A percentile compares a stretch with the other conserved stretches of the same genome.
Conservation (phyloP, 2,888 invertebrate genomes). For the Gastrophysa polygoni region DNA sequence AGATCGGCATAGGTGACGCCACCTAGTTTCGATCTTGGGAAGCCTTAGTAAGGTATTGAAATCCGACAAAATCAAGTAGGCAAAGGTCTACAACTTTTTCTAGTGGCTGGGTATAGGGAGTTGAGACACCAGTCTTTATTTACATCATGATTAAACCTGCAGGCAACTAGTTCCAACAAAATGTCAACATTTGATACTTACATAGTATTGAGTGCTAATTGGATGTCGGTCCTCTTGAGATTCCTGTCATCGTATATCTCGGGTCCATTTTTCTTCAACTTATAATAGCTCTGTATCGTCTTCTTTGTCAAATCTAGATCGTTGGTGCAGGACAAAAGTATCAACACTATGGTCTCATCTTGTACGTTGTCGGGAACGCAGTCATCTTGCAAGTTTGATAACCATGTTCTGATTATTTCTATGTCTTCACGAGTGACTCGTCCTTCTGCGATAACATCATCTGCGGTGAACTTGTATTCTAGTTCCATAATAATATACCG, state of each 20-base stretch:
- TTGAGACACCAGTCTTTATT: too few species aligned
- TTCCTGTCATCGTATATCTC: conserved; percentile 69
- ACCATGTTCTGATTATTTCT: conserved; percentile 36
- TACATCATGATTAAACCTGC: too few species aligned
- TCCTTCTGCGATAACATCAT: conserved; percentile 44
- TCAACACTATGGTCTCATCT: conserved; percentile 68
- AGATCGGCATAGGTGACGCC: too few species aligned
- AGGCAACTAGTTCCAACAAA: too few species aligned
- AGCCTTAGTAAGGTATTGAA: too few species aligned
- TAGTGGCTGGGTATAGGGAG: too few species aligned
- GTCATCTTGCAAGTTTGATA: conserved; percentile 47
- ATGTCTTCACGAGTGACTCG: conserved; percentile 39
- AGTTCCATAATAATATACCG: conserved; percentile 15
- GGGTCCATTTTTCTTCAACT: conserved; percentile 64
- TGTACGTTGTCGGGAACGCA: conserved; percentile 52
- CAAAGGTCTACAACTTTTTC: too few species aligned
- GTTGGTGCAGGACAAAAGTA: conserved; percentile 70
- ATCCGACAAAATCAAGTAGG: too few species aligned
- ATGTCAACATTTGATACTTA: too few species aligned
- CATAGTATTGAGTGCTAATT: conserved; percentile 29
- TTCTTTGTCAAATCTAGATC: conserved; percentile 64
- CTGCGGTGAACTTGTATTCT: conserved; percentile 41
- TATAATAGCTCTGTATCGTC: conserved; percentile 70
- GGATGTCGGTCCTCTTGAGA: conserved; percentile 42
- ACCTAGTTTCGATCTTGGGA: too few species aligned